These are phyloP conservation scores for Chalcosyrphus nemorum DNA, from an alignment of 2,888 invertebrate species.

Conservation along the genomic window DNA sequence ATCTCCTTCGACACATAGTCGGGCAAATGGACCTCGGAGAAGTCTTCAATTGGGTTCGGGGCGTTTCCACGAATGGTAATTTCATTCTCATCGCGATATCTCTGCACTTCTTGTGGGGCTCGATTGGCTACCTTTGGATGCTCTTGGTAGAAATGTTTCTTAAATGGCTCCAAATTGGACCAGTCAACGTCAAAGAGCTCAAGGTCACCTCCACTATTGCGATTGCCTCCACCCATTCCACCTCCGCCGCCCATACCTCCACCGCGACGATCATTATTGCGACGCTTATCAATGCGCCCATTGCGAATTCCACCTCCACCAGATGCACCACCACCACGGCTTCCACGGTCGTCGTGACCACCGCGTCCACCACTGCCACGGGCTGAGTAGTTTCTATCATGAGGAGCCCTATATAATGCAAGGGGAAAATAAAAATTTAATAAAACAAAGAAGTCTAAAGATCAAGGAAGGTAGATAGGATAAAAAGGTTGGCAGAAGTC, in stretches of 20 bases:
- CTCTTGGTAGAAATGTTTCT: slow-evolving; percentile 92
- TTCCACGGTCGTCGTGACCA: slow-evolving; percentile 83
- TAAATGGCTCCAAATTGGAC: slow-evolving; percentile 87
- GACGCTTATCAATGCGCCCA: slow-evolving; percentile 86
- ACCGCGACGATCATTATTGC: slow-evolving; percentile 77
- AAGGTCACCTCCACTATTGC: slow-evolving; percentile 89
- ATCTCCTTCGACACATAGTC: slow-evolving; percentile 88
- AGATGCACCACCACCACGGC: slow-evolving; percentile 96
- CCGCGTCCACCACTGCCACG: slow-evolving; percentile 77
- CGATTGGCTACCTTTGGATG: slow-evolving; percentile 86
- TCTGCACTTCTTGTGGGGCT: slow-evolving; percentile 88
- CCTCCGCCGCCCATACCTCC: slow-evolving; percentile 99
- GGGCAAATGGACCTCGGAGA: slow-evolving; percentile 91
- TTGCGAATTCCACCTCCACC: slow-evolving; percentile 84
- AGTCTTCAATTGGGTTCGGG: slow-evolving; percentile 90
- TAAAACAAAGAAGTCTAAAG: too few species aligned
- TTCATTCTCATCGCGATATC: slow-evolving; percentile 87
- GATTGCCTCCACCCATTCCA: slow-evolving; percentile 94
- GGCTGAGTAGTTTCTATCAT: slow-evolving; percentile 78
- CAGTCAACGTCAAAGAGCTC: slow-evolving; percentile 90
- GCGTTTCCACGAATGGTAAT: slow-evolving; percentile 89
- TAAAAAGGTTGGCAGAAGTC: background rate
- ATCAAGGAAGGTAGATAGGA: too few species aligned
- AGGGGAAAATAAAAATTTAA: background rate
- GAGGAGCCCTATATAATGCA: slow-evolving; percentile 78